A percentile compares a stretch with the other conserved stretches of the same genome.
Evolutionary conservation across 2,888 invertebrate genomes (phyloP).

Genomic region (Empis livida): DNA sequence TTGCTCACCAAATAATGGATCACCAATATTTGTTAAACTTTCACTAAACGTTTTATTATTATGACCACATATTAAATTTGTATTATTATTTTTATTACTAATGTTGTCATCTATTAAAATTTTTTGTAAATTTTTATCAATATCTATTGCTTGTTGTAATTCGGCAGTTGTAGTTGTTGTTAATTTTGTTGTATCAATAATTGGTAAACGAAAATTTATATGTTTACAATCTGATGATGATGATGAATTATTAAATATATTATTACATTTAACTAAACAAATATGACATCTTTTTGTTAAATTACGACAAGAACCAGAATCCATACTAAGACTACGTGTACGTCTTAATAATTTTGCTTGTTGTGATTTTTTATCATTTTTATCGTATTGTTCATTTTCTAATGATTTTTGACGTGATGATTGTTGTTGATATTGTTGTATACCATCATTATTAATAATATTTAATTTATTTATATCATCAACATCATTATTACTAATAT

Average conservation of each 20-base stretch:
- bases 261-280: conserved; percentile 35
- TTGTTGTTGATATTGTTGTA: conserved; percentile 11
- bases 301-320: conserved; percentile 28
- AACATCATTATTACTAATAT: not conserved
- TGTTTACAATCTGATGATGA: conserved; percentile 19
- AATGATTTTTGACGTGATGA: conserved; percentile 3
- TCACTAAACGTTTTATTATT: not conserved
- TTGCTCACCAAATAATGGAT: conserved; percentile 16
- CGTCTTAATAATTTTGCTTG: conserved; percentile 23
- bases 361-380: conserved; percentile 16
- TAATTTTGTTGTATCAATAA: conserved; percentile 8
- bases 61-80: not conserved
- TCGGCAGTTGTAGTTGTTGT: conserved; percentile 1
- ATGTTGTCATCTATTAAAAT: not conserved
- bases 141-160: not conserved
- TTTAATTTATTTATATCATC: too few relatives aligned
- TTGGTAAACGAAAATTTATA: conserved; percentile 22
- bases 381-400: conserved; percentile 7
- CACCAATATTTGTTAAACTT: conserved; percentile 4
- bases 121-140: conserved; percentile 1
- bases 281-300: conserved; percentile 31
- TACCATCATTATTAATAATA: not conserved
- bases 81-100: not conserved
- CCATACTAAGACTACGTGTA: conserved; percentile 34
- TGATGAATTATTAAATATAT: conserved; percentile 24